Evolutionary conservation across 2,797 vertebrate species (phyloP).

Genomic region (Simalia tracyae): DNA sequence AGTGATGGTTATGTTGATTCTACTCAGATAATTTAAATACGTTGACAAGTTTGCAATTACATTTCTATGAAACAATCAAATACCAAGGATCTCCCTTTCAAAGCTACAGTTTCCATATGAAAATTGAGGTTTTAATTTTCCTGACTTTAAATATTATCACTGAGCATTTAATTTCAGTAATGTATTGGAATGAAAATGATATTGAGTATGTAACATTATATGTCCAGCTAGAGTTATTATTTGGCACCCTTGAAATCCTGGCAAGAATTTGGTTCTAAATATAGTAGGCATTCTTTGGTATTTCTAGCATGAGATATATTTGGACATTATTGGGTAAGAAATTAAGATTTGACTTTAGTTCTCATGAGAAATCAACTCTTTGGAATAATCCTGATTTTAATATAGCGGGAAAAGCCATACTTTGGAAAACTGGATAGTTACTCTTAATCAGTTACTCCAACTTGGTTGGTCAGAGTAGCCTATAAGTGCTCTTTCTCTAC

Average conservation of each 20-base stretch:
- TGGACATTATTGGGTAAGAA: not conserved
- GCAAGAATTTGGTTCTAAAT: not conserved
- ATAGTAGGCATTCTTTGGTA: not conserved
- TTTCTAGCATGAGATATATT: not conserved
- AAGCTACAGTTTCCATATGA: not conserved
- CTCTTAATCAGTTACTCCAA: not conserved
- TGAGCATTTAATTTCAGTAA: not conserved
- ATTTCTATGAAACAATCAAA: not conserved
- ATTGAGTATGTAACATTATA: not conserved
- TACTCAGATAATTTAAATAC: not conserved
- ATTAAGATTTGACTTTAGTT: not conserved
- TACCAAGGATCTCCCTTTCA: not conserved
- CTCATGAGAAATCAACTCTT: not conserved
- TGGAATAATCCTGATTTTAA: not conserved
- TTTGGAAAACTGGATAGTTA: not conserved
- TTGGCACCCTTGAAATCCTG: not conserved
- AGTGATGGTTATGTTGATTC: not conserved
- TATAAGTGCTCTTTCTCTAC: not conserved
- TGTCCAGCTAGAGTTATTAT: not conserved
- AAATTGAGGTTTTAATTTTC: not conserved
- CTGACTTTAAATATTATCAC: not conserved
- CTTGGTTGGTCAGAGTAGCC: not conserved
- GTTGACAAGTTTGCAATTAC: not conserved
- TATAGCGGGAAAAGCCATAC: not conserved
- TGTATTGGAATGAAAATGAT: not conserved